Percentiles rank a stretch among this genome's conserved stretches.
Evolutionary conservation across 2,113 vertebrate species (phyloP).

Genomic region (Clinocottus analis): DNA sequence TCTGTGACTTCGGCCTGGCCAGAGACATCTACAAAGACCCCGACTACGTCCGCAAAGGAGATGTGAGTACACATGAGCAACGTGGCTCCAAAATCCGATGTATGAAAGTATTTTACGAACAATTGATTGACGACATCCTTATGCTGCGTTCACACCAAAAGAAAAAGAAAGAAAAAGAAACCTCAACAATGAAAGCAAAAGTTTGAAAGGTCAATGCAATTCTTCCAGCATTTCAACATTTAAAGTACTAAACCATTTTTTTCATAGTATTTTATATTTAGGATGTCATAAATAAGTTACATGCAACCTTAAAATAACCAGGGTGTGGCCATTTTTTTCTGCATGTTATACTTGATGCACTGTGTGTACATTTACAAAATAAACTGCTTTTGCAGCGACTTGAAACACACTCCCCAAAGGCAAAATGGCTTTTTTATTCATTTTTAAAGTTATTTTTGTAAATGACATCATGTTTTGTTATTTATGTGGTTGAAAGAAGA

Average conservation of each 20-base stretch:
- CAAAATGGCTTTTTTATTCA: neutral
- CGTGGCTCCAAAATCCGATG: neutral
- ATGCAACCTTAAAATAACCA: neutral
- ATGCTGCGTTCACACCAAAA: no score
- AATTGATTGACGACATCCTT: neutral
- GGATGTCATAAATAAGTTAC: neutral
- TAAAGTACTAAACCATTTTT: neutral
- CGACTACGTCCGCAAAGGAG: slow-evolving; percentile 95
- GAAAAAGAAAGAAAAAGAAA: neutral
- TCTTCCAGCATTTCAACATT: neutral
- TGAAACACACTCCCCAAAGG: neutral
- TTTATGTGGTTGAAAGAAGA: neutral
- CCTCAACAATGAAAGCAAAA: neutral
- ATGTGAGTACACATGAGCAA: slow-evolving; percentile 85
- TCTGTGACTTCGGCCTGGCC: slow-evolving; percentile 96
- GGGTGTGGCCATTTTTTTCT: neutral
- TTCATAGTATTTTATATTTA: neutral
- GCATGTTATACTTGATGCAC: neutral
- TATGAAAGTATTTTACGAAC: neutral
- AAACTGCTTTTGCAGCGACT: neutral
- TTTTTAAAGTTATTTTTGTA: no score
- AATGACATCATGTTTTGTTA: neutral
- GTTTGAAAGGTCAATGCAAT: no score
- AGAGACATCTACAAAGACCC: slow-evolving; percentile 96
- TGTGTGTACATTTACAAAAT: neutral